A percentile compares a stretch with the other conserved stretches of the same genome.
phyloP scores from a whole-genome alignment of 1,140 invertebrate genomes.

The Coelopa frigida region DNA sequence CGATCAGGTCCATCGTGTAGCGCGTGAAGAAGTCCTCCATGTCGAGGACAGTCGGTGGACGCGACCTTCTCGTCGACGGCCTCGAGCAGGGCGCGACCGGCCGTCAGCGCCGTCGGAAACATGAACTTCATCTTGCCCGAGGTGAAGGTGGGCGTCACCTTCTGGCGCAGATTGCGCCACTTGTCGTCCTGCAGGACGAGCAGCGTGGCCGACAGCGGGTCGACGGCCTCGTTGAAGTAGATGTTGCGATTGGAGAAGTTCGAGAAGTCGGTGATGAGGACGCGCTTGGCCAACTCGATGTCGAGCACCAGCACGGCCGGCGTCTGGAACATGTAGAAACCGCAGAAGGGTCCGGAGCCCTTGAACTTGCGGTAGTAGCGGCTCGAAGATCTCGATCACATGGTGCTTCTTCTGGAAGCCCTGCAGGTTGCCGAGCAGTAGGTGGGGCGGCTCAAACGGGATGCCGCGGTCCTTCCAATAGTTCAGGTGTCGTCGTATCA shows the following conservation, averaged over 20 bases:
- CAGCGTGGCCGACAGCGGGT: slow-evolving; percentile 49
- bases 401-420: slow-evolving; percentile 16
- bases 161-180: slow-evolving; percentile 50
- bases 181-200: slow-evolving; percentile 45
- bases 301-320: slow-evolving; percentile 47
- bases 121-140: slow-evolving; percentile 54
- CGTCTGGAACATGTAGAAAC: slow-evolving; percentile 12
- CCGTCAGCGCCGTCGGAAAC: slow-evolving; percentile 38
- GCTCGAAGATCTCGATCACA: too few species aligned
- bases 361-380: slow-evolving; percentile 40
- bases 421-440: slow-evolving; percentile 32
- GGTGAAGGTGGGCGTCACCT: slow-evolving; percentile 52
- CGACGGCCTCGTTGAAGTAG: slow-evolving; percentile 47
- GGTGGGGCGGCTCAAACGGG: slow-evolving; percentile 38
- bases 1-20: slow-evolving; percentile 56
- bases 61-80: slow-evolving; percentile 13
- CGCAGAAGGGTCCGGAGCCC: slow-evolving; percentile 21
- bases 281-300: slow-evolving; percentile 44
- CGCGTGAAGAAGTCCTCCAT: slow-evolving; percentile 53
- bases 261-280: slow-evolving; percentile 48
- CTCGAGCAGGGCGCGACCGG: slow-evolving; percentile 32
- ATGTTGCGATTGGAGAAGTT: slow-evolving; percentile 47
- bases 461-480: slow-evolving; percentile 45
- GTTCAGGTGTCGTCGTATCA: slow-evolving; percentile 13
- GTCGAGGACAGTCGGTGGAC: slow-evolving; percentile 33